Conservation (phyloP, 2,888 invertebrate species). For the Apotomis turbidana region DNA sequence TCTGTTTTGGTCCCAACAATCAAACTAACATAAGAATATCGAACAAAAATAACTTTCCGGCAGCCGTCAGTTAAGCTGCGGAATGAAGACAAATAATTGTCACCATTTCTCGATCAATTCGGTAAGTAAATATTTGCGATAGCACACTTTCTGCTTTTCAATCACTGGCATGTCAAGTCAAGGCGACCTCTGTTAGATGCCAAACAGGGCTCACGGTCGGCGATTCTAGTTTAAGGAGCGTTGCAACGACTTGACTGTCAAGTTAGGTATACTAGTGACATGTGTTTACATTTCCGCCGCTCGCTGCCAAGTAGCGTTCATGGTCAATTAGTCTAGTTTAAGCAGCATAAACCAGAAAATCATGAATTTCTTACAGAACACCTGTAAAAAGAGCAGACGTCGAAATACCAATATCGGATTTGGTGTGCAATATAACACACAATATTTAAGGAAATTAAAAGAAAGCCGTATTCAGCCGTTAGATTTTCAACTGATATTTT, state of each 20-base stretch:
- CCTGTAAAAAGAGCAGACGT: constrained; percentile 14
- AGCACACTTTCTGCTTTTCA: constrained; percentile 44
- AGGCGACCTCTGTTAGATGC: constrained; percentile 47
- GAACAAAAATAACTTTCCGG: constrained; percentile 3
- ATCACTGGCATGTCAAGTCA: constrained; percentile 50
- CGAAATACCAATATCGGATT: constrained; percentile 12
- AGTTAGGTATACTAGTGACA: not conserved
- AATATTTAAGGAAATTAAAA: constrained; percentile 11
- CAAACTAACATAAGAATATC: constrained; percentile 1
- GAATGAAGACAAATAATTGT: constrained; percentile 22
- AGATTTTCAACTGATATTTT: constrained; percentile 17
- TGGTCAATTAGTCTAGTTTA: no score
- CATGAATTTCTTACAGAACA: constrained; percentile 10
- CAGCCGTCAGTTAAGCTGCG: constrained; percentile 4
- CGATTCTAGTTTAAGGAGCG: constrained; percentile 25
- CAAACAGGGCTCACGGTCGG: constrained; percentile 42
- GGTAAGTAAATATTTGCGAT: constrained; percentile 38
- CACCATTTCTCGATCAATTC: constrained; percentile 30
- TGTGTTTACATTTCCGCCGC: no score
- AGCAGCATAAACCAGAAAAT: not conserved
- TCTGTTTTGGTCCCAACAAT: not conserved
- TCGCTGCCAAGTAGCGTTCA: no score
- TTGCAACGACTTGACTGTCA: constrained; percentile 22
- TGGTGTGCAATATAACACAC: constrained; percentile 7
- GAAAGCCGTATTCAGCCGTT: constrained; percentile 14